phyloP scores from a whole-genome alignment of 35 echinoderm and acorn worm genomes.

The Heliocidaris tuberculata region DNA sequence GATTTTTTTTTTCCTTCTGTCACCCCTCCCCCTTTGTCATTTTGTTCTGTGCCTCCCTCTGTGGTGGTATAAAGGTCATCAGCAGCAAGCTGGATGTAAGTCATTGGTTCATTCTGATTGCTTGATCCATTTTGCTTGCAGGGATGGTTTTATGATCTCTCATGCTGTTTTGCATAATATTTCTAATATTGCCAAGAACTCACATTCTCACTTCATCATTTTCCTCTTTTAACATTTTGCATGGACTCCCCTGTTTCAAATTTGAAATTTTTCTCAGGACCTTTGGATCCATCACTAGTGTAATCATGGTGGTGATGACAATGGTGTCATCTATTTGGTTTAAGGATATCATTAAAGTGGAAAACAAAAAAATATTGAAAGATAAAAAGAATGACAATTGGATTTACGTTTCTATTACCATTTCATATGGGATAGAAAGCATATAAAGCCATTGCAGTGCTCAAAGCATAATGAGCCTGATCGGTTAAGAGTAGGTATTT shows the following conservation, averaged over 20 bases:
- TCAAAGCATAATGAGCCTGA: too few relatives aligned
- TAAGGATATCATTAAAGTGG: too few relatives aligned
- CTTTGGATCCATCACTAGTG: background rate
- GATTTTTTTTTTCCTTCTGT: background rate
- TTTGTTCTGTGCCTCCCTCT: slow-evolving; percentile 3
- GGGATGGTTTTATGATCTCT: background rate
- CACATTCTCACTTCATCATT: background rate
- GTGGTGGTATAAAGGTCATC: slow-evolving; percentile 36
- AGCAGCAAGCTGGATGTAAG: slow-evolving; percentile 52
- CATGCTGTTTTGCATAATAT: background rate
- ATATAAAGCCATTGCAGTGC: too few relatives aligned
- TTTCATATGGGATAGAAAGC: too few relatives aligned
- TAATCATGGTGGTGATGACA: too few relatives aligned
- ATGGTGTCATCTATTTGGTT: too few relatives aligned
- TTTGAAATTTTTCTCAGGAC: background rate
- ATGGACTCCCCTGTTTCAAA: background rate
- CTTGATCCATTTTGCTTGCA: slow-evolving; percentile 23
- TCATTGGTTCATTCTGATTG: background rate
- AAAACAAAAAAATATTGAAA: too few relatives aligned
- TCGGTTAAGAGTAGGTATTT: too few relatives aligned
- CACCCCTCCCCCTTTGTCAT: background rate
- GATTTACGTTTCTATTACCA: too few relatives aligned
- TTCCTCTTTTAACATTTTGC: background rate
- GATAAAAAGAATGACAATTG: too few relatives aligned
- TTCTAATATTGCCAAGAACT: background rate